A percentile compares a stretch with the other conserved stretches of the same genome.
Evolutionary conservation across 2,888 invertebrate species (phyloP).

Genomic region (Heliconius aoede): DNA sequence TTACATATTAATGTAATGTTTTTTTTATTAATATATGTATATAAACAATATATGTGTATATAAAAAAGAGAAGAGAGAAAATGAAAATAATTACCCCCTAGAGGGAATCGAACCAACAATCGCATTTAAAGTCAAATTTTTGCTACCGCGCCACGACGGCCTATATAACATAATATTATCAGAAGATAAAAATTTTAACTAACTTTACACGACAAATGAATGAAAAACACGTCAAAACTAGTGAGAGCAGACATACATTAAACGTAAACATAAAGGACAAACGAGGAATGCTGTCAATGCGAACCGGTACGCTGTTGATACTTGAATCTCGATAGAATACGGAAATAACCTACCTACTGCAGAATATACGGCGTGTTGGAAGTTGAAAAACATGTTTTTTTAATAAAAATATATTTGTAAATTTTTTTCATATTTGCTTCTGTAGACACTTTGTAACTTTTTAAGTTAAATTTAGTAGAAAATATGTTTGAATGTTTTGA

Average conservation of each 20-base stretch:
- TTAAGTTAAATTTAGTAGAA: too few relatives aligned
- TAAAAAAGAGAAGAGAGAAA: too few relatives aligned
- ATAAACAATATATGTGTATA: too few relatives aligned
- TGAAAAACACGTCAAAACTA: slow-evolving; percentile 23
- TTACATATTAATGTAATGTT: too few relatives aligned
- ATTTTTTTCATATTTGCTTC: neutral
- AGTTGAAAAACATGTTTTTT: slow-evolving; percentile 17
- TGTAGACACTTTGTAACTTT: neutral
- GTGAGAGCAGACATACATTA: neutral
- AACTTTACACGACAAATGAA: neutral
- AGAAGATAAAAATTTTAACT: neutral
- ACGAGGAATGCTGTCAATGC: slow-evolving; percentile 45
- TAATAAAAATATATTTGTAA: neutral
- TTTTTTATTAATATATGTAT: too few relatives aligned
- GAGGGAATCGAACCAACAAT: too few relatives aligned
- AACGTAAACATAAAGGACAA: slow-evolving; percentile 41
- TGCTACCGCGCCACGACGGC: too few relatives aligned
- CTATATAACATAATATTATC: too few relatives aligned
- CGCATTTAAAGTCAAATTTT: too few relatives aligned
- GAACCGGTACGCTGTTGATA: slow-evolving; percentile 38
- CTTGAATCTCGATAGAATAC: slow-evolving; percentile 19
- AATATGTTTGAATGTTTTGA: too few relatives aligned
- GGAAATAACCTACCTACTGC: slow-evolving; percentile 9
- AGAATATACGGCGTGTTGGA: neutral
- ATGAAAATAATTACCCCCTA: too few relatives aligned